Percentiles rank a stretch among this genome's conserved stretches.
Evolutionary conservation across 1,140 invertebrate genomes (phyloP).

Genomic region (Saccostrea glomerata): DNA sequence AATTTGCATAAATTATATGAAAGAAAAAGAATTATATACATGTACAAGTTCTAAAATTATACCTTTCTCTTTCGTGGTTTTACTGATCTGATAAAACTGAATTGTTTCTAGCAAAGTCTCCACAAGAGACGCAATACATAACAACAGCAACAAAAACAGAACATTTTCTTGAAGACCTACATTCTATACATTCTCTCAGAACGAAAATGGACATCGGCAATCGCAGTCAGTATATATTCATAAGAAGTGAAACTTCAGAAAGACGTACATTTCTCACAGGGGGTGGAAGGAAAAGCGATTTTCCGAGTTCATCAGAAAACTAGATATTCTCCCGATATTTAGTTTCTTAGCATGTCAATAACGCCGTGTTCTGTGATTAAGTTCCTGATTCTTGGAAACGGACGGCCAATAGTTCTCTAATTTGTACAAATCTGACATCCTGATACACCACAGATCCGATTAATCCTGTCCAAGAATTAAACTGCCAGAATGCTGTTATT

Average conservation of each 20-base stretch:
- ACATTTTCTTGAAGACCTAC: too few relatives aligned
- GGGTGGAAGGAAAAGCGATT: neutral
- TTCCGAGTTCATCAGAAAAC: neutral
- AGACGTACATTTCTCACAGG: neutral
- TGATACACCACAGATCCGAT: neutral
- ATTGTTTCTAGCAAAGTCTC: too few relatives aligned
- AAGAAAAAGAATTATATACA: too few relatives aligned
- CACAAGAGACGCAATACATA: too few relatives aligned
- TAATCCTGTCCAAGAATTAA: constrained; percentile 4
- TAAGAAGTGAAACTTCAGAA: neutral
- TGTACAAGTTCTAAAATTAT: too few relatives aligned
- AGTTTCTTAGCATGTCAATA: constrained; percentile 5
- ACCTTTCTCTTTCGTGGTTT: too few relatives aligned
- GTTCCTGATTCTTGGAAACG: neutral
- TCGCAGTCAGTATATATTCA: neutral
- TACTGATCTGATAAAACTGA: too few relatives aligned
- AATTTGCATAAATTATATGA: too few relatives aligned
- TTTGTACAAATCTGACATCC: constrained; percentile 27
- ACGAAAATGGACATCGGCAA: neutral
- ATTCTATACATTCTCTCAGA: neutral
- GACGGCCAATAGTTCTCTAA: constrained; percentile 26
- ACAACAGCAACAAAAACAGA: too few relatives aligned
- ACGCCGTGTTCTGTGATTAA: constrained; percentile 28
- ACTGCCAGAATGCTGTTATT: neutral
- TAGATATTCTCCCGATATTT: neutral